phyloP scores from a whole-genome alignment of 2,797 vertebrate genomes.

The Hirundo rustica region DNA sequence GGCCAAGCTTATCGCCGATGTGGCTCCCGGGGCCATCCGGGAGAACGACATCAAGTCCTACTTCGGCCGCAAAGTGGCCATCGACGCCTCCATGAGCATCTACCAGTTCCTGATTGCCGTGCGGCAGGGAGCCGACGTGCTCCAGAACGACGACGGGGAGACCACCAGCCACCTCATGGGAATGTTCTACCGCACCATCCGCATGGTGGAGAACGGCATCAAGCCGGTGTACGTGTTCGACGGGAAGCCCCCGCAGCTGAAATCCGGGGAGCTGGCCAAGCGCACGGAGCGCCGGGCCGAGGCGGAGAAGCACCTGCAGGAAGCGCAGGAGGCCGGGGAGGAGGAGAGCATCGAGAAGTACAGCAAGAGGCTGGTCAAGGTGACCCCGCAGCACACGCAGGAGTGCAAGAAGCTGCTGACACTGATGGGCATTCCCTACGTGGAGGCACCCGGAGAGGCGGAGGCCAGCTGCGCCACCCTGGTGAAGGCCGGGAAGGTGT shows the following conservation, averaged over 20 bases:
- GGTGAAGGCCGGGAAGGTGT: slow-evolving; percentile 93
- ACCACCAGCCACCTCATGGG: slow-evolving; percentile 98
- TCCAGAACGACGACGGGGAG: slow-evolving; percentile 93
- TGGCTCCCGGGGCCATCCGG: slow-evolving; percentile 88
- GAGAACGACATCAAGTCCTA: slow-evolving; percentile 94
- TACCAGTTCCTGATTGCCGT: slow-evolving; percentile 98
- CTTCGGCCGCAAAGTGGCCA: slow-evolving; percentile 95
- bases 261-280: slow-evolving; percentile 91
- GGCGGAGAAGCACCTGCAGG: slow-evolving; percentile 89
- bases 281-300: slow-evolving; percentile 90
- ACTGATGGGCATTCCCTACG: slow-evolving; percentile 93
- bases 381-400: slow-evolving; percentile 92
- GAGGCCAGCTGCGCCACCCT: slow-evolving; percentile 95
- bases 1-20: slow-evolving; percentile 92
- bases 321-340: slow-evolving; percentile 89
- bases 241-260: slow-evolving; percentile 93
- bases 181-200: slow-evolving; percentile 97
- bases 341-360: slow-evolving; percentile 92
- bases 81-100: slow-evolving; percentile 98
- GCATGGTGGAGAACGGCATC: slow-evolving; percentile 95
- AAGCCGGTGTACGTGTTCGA: slow-evolving; percentile 97
- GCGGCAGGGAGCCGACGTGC: slow-evolving; percentile 90
- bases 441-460: slow-evolving; percentile 94
- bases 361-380: slow-evolving; percentile 92
- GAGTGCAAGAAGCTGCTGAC: slow-evolving; percentile 91